Conservation (phyloP, 2,888 invertebrate genomes). For the Sarcophaga rosellei region DNA sequence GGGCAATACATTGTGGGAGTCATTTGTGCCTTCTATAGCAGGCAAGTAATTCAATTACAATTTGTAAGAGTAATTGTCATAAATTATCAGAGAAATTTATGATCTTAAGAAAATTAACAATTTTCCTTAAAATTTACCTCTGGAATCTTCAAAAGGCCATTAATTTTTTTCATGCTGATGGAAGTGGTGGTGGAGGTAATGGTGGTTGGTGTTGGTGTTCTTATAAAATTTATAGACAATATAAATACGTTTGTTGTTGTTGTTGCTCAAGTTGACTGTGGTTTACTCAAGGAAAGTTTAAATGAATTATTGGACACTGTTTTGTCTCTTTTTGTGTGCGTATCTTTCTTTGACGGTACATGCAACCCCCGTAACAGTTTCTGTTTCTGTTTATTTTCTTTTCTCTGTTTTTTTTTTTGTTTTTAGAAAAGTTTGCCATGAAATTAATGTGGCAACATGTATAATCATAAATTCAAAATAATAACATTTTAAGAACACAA, state of each 20-base stretch:
- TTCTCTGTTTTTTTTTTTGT: background rate
- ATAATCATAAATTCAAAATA: slow-evolving; percentile 74
- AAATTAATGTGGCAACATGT: slow-evolving; percentile 66
- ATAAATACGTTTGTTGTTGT: slow-evolving; percentile 15
- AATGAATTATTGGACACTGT: slow-evolving; percentile 41
- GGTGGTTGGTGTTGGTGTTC: background rate
- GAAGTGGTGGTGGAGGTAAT: too few species aligned
- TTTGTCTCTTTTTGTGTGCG: background rate
- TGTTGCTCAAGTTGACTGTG: slow-evolving; percentile 14
- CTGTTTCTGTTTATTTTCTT: background rate
- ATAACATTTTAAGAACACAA: slow-evolving; percentile 74
- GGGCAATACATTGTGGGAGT: background rate
- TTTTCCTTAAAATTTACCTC: slow-evolving; percentile 37
- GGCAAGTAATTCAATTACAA: slow-evolving; percentile 52
- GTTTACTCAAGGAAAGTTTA: slow-evolving; percentile 19
- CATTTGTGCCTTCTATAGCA: background rate
- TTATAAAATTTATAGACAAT: slow-evolving; percentile 40
- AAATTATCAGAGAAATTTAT: slow-evolving; percentile 43
- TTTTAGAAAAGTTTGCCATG: slow-evolving; percentile 40
- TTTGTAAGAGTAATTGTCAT: slow-evolving; percentile 50
- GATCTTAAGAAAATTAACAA: slow-evolving; percentile 28
- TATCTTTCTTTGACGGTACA: background rate
- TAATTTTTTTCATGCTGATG: slow-evolving; percentile 7
- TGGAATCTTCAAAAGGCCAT: slow-evolving; percentile 24
- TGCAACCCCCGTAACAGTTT: background rate